phyloP scores from a whole-genome alignment of 2,888 invertebrate species.

The Hesperia comma region DNA sequence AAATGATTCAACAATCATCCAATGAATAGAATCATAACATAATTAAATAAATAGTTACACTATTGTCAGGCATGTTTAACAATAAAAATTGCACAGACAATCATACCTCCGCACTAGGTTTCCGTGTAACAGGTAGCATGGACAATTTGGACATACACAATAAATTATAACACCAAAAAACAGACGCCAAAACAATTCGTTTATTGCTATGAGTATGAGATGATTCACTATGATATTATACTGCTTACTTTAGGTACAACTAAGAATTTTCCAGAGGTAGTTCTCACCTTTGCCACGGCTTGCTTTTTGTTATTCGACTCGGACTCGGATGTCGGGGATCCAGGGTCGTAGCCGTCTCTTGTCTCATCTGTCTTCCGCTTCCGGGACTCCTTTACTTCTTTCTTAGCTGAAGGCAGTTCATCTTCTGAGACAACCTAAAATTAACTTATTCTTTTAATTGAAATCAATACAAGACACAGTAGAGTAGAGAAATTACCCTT shows the following conservation, averaged over 20 bases:
- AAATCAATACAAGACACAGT: neutral
- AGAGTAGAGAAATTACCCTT: neutral
- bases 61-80: no score
- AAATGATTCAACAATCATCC: no score
- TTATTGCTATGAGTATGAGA: no score
- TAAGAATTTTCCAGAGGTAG: neutral
- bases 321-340: slow-evolving; percentile 90
- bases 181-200: no score
- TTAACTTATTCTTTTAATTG: neutral
- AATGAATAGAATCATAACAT: no score
- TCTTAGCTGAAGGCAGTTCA: slow-evolving; percentile 88
- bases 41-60: no score
- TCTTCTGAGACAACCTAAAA: slow-evolving; percentile 90
- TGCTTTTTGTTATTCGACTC: slow-evolving; percentile 86
- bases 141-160: no score
- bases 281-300: slow-evolving; percentile 70
- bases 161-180: no score
- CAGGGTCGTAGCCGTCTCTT: slow-evolving; percentile 89
- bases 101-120: no score
- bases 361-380: slow-evolving; percentile 82
- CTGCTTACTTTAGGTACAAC: neutral
- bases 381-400: slow-evolving; percentile 76
- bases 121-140: no score
- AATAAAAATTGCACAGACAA: no score
- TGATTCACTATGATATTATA: no score